Conservation (phyloP, 2,113 vertebrate genomes). For the Telmatochromis sp. region DNA sequence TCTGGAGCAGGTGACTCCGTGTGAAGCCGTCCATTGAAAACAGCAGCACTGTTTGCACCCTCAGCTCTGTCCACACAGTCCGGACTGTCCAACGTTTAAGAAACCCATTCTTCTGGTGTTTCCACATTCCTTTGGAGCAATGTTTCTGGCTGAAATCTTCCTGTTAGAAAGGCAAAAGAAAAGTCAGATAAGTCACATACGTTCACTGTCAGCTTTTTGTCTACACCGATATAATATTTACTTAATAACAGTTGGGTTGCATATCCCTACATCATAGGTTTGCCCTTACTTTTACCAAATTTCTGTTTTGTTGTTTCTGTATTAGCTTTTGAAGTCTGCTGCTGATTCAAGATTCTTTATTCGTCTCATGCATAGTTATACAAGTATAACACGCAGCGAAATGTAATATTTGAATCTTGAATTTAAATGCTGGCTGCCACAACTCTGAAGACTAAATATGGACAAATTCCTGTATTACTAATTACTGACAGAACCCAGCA, state of each 20-base stretch:
- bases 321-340: not conserved
- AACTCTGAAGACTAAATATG: not conserved
- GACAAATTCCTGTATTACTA: not conserved
- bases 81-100: not conserved
- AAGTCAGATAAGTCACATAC: not conserved
- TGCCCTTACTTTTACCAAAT: not conserved
- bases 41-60: not conserved
- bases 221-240: not conserved
- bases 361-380: not conserved
- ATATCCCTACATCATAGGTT: not conserved
- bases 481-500: not conserved
- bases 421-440: not conserved
- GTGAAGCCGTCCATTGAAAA: not conserved
- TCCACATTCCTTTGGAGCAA: not conserved
- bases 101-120: not conserved
- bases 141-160: not conserved
- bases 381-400: too few species aligned
- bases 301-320: rapidly evolving
- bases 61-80: not conserved
- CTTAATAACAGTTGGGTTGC: not conserved
- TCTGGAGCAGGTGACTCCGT: not conserved
- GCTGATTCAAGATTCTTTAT: not conserved
- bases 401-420: not conserved
- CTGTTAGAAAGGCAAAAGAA: not conserved
- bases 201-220: not conserved